Evolutionary conservation across 2,113 vertebrate species (phyloP).

Genomic region (Prionailurus viverrinus): DNA sequence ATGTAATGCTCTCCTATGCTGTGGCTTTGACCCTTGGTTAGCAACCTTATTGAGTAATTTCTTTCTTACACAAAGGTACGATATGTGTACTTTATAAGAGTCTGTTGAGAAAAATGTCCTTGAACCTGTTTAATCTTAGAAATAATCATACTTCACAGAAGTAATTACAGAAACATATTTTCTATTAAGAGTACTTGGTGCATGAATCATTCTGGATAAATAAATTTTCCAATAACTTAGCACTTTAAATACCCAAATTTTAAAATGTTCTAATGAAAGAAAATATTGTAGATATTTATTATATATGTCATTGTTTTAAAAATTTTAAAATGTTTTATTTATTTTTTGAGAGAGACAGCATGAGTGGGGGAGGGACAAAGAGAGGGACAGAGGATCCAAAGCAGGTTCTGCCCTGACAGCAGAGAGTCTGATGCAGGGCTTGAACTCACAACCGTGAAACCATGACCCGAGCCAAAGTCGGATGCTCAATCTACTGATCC

Average conservation of each 20-base stretch:
- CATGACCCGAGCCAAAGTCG: too few relatives aligned
- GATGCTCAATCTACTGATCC: too few relatives aligned
- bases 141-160: conserved; percentile 49
- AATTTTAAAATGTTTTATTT: too few relatives aligned
- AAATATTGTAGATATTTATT: not conserved
- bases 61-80: not conserved
- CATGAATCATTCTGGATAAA: not conserved
- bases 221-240: not conserved
- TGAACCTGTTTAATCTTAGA: conserved; percentile 29
- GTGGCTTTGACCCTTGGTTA: not conserved
- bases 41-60: not conserved
- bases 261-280: not conserved
- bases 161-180: not conserved
- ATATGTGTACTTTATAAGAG: not conserved
- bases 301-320: not conserved
- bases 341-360: too few relatives aligned
- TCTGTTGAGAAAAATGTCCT: not conserved
- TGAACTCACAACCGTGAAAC: too few relatives aligned
- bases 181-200: not conserved
- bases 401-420: too few relatives aligned
- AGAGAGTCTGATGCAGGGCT: too few relatives aligned
- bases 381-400: too few relatives aligned
- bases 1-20: not conserved
- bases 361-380: too few relatives aligned
- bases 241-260: not conserved